phyloP scores from a whole-genome alignment of 2,797 vertebrate genomes.

The Enteromius afrohamiltoni region DNA sequence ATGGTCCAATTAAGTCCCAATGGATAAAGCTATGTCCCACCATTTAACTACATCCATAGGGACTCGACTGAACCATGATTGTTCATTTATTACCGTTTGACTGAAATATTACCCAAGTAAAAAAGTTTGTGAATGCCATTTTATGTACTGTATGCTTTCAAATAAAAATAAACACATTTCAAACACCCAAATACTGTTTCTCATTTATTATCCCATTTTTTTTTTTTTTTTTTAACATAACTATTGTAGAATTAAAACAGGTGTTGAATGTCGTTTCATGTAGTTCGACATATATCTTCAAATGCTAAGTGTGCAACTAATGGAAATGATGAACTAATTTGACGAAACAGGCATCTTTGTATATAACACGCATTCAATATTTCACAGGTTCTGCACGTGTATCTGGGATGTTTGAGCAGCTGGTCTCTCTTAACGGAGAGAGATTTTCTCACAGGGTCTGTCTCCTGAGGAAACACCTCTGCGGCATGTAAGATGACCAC shows the following conservation, averaged over 20 bases:
- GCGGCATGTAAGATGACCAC: conserved; percentile 61
- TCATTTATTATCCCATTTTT: background rate
- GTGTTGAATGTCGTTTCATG: background rate
- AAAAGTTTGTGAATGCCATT: background rate
- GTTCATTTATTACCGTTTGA: background rate
- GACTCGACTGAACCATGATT: background rate
- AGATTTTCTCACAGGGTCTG: conserved; percentile 57
- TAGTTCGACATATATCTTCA: background rate
- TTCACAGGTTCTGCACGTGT: conserved; percentile 7
- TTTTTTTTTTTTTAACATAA: background rate
- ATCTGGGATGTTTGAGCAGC: conserved; percentile 54
- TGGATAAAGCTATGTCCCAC: conserved; percentile 14
- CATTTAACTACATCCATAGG: background rate
- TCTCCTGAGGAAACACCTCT: conserved; percentile 59
- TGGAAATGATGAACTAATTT: background rate
- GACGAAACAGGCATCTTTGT: background rate
- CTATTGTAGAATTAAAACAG: background rate
- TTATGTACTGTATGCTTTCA: background rate
- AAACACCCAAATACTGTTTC: background rate
- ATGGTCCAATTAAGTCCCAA: background rate
- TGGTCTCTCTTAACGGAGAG: conserved; percentile 59
- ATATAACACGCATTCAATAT: background rate
- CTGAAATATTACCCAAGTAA: background rate
- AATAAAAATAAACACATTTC: background rate
- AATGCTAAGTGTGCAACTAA: background rate